phyloP scores from a whole-genome alignment of 2,888 invertebrate species.

The Andrena marginata region DNA sequence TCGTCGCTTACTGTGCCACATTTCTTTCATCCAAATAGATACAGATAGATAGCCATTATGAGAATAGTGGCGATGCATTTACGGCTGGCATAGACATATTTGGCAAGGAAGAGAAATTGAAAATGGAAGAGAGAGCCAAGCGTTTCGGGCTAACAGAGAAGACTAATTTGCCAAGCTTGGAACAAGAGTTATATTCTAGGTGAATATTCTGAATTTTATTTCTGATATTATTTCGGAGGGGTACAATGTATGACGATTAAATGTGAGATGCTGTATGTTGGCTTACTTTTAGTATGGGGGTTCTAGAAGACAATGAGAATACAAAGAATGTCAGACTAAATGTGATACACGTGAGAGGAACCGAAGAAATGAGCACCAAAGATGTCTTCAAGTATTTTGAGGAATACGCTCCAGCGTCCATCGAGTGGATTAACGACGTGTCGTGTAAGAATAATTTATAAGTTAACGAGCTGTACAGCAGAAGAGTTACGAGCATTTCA shows the following conservation, averaged over 20 bases:
- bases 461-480: not conserved
- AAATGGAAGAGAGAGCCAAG: constrained; percentile 87
- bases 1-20: not conserved
- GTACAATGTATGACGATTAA: not conserved
- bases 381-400: constrained; percentile 93
- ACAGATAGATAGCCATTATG: constrained; percentile 66
- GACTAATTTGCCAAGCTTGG: constrained; percentile 83
- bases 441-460: constrained; percentile 88
- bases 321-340: constrained; percentile 89
- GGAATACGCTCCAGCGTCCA: constrained; percentile 90
- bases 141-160: constrained; percentile 87
- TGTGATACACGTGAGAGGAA: constrained; percentile 91
- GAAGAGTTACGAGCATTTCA: not conserved
- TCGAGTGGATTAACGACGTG: constrained; percentile 93
- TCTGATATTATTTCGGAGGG: not conserved
- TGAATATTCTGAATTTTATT: constrained; percentile 59
- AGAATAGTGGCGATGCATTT: constrained; percentile 84
- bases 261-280: not conserved
- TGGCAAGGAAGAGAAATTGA: constrained; percentile 86
- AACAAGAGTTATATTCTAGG: constrained; percentile 85
- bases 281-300: constrained; percentile 86
- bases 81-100: constrained; percentile 86
- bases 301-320: constrained; percentile 87
- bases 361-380: constrained; percentile 91
- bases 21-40: constrained; percentile 45